Percentiles rank a stretch among this genome's conserved stretches.
These are phyloP conservation scores for Ischnus inquisitorius DNA, from an alignment of 2,888 invertebrate species.

Conservation along the genomic window DNA sequence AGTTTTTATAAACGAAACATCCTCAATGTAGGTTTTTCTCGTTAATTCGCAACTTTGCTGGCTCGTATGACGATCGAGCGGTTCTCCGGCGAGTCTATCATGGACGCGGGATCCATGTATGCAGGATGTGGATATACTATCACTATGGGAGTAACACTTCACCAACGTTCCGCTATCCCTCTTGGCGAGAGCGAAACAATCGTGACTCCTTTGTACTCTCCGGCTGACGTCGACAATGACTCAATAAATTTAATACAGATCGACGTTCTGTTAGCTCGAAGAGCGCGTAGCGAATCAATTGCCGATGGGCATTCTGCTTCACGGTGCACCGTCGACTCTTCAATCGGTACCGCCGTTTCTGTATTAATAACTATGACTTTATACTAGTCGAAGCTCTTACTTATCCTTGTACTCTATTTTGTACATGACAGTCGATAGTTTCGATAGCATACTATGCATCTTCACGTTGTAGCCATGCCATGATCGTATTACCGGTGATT, in stretches of 20 bases:
- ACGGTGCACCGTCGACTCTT: conserved; percentile 2
- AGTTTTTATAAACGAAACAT: too few relatives aligned
- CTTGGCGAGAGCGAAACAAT: conserved; percentile 25
- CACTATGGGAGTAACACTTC: background rate
- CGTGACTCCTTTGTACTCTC: conserved; percentile 21
- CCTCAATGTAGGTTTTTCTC: background rate
- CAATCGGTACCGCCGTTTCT: conserved; percentile 28
- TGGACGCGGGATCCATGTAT: too few relatives aligned
- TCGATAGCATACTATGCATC: background rate
- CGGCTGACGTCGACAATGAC: conserved; percentile 43
- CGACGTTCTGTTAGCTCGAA: conserved; percentile 27
- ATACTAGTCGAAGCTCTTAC: conserved; percentile 2
- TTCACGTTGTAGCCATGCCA: background rate
- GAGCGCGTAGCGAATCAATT: conserved; percentile 49
- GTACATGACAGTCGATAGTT: background rate
- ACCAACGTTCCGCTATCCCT: background rate
- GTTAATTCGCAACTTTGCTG: conserved; percentile 72
- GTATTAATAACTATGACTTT: conserved; percentile 44
- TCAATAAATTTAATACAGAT: conserved; percentile 59
- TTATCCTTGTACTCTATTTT: background rate
- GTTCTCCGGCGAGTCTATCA: background rate
- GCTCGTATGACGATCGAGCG: conserved; percentile 71
- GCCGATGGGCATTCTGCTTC: conserved; percentile 28
- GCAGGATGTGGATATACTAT: background rate
- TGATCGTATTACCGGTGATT: background rate